These are phyloP conservation scores for Semnornis frantzii DNA, from an alignment of 2,113 vertebrate species.

Conservation along the genomic window DNA sequence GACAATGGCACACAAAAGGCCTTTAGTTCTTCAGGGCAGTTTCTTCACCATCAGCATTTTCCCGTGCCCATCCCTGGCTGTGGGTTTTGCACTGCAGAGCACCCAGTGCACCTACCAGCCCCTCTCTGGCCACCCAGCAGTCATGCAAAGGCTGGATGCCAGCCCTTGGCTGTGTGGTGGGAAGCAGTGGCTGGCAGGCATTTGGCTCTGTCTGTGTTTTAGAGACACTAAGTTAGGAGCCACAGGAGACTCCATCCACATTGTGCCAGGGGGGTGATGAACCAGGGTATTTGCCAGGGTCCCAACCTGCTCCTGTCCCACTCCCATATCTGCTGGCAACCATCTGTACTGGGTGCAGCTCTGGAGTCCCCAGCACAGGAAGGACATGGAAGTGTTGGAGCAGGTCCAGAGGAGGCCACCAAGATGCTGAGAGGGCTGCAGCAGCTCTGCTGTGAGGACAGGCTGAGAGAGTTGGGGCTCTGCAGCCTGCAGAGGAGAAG, in stretches of 20 bases:
- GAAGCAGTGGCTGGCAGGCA: background rate
- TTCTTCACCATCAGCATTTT: conserved; percentile 45
- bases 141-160: background rate
- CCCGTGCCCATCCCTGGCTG: background rate
- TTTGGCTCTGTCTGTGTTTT: background rate
- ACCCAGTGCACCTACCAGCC: background rate
- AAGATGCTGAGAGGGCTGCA: too few relatives aligned
- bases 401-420: too few relatives aligned
- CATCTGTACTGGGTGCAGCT: background rate
- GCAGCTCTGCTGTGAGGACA: too few relatives aligned
- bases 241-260: background rate
- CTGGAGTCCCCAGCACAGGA: too few relatives aligned
- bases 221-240: background rate
- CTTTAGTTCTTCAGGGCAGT: conserved; percentile 34
- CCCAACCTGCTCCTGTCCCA: background rate
- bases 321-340: background rate
- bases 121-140: background rate
- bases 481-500: too few relatives aligned
- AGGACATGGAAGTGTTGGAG: too few relatives aligned
- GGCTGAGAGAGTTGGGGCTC: too few relatives aligned
- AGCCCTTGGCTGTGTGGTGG: background rate
- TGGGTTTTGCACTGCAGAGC: background rate
- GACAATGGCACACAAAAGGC: conserved; percentile 49
- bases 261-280: background rate
- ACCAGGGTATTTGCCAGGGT: background rate